A percentile compares a stretch with the other conserved stretches of the same genome.
Evolutionary conservation across 2,113 vertebrate genomes (phyloP).

Genomic region (Tachysurus vachellii): DNA sequence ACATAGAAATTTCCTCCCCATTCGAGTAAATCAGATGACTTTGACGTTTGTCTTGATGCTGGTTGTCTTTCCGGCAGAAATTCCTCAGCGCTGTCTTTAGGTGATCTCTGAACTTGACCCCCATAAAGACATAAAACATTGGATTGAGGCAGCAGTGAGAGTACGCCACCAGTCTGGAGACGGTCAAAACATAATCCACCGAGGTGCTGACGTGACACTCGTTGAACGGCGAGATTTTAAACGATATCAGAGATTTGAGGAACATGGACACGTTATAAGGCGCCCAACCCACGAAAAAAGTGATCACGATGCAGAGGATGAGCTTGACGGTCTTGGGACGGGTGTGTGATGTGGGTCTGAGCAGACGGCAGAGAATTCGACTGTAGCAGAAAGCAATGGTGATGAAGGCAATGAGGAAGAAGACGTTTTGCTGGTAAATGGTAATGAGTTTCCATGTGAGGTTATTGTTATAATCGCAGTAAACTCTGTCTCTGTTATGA

Average conservation of each 20-base stretch:
- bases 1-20: slow-evolving; percentile 66
- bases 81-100: slow-evolving; percentile 70
- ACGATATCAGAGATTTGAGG: slow-evolving; percentile 62
- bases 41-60: slow-evolving; percentile 2
- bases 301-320: slow-evolving; percentile 82
- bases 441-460: slow-evolving; percentile 60
- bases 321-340: slow-evolving; percentile 83
- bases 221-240: background rate
- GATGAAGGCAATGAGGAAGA: slow-evolving; percentile 77
- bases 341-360: slow-evolving; percentile 71
- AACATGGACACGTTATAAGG: slow-evolving; percentile 87
- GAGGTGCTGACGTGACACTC: slow-evolving; percentile 57
- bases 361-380: slow-evolving; percentile 79
- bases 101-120: slow-evolving; percentile 88
- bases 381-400: slow-evolving; percentile 82
- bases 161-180: slow-evolving; percentile 81
- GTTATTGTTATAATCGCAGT: slow-evolving; percentile 64
- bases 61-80: slow-evolving; percentile 29
- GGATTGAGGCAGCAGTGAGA: slow-evolving; percentile 94
- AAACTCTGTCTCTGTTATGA: background rate
- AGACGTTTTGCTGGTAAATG: slow-evolving; percentile 77
- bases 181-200: slow-evolving; percentile 64
- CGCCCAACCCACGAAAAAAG: slow-evolving; percentile 89
- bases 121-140: slow-evolving; percentile 87
- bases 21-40: slow-evolving; percentile 58